These are phyloP conservation scores for Coranthus polyacanthus DNA, from an alignment of 2,797 vertebrate species.

Conservation along the genomic window DNA sequence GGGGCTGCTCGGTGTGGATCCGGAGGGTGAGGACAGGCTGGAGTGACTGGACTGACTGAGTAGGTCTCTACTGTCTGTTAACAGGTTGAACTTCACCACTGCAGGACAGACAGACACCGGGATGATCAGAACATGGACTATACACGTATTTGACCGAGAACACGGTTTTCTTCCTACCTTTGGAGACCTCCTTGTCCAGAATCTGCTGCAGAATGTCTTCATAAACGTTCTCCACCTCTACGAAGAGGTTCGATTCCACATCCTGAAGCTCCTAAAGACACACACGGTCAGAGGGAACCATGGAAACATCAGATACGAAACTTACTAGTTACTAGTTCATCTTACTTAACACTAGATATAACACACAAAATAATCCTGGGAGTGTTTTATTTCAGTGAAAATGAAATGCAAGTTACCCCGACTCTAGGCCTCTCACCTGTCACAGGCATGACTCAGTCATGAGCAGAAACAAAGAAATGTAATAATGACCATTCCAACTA, in stretches of 20 bases:
- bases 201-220: slow-evolving; percentile 89
- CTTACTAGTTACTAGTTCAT: too few species aligned
- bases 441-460: too few species aligned
- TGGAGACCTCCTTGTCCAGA: slow-evolving; percentile 88
- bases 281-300: neutral
- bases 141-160: too few species aligned
- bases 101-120: slow-evolving; percentile 15
- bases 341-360: too few species aligned
- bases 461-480: too few species aligned
- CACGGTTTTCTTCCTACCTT: slow-evolving; percentile 88
- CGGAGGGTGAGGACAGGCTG: slow-evolving; percentile 80
- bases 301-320: too few species aligned
- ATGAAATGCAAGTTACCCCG: too few species aligned
- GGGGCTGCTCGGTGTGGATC: slow-evolving; percentile 86
- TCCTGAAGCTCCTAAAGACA: slow-evolving; percentile 87
- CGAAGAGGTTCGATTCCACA: slow-evolving; percentile 88
- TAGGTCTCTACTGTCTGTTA: slow-evolving; percentile 86
- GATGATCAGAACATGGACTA: neutral
- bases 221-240: slow-evolving; percentile 92
- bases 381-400: too few species aligned
- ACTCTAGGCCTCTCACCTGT: too few species aligned
- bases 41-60: slow-evolving; percentile 88
- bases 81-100: slow-evolving; percentile 94
- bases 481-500: too few species aligned
- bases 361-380: too few species aligned